Base-by-base conservation (phyloP, 1,140 invertebrate species). In the Drosophila sp. region DNA sequence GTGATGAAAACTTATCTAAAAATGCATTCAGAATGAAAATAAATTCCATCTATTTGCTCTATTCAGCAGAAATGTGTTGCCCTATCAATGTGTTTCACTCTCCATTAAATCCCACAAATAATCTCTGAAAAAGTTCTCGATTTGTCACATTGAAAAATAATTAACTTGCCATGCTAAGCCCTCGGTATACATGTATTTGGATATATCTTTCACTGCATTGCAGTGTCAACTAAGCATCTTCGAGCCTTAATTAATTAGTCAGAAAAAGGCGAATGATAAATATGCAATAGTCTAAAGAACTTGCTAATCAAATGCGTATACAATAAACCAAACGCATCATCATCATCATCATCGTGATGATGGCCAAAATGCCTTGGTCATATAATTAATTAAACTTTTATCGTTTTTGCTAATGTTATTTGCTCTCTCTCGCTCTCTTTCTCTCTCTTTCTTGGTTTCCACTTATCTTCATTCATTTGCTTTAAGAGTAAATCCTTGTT, bases 351-450 rank as follows among this genome's bases (percentile, higher is more conserved):
- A 77, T 71, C 73, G 65, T 35, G 8, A 35, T 35, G 8, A 58
- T 8, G 10, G 11, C 2, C 30, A 23, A 25, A 25, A 38, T 35
- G 33, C 72, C 60, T 64, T 73, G 70, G 57, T 73, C 74, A 80
- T 85, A 78, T 85, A 85, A 85, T 85, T 85, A 85, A 85, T 85
- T 85, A 85, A 85, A 85, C 70, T 85, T 85, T 85, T 85, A 85
- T 85, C 74, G 70, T 66, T 75, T 76, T 69, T 54, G 67, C 69
- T 72, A 72, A 68, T 72, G 54, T 23, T 38, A 47, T 25, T 50
- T 50, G 44, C 4, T 11, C 8, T 27, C 6, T 3, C 5, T 17
- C 1, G 30, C 23, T 17, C 23, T 27, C 1, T 7, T 11, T 44
- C 4, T 17, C 11, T 33, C 8, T 4, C 23, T 30, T 2, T 8